These are phyloP conservation scores for Scaptomyza caliginosa DNA, from an alignment of 2,888 invertebrate species.

Conservation along the genomic window DNA sequence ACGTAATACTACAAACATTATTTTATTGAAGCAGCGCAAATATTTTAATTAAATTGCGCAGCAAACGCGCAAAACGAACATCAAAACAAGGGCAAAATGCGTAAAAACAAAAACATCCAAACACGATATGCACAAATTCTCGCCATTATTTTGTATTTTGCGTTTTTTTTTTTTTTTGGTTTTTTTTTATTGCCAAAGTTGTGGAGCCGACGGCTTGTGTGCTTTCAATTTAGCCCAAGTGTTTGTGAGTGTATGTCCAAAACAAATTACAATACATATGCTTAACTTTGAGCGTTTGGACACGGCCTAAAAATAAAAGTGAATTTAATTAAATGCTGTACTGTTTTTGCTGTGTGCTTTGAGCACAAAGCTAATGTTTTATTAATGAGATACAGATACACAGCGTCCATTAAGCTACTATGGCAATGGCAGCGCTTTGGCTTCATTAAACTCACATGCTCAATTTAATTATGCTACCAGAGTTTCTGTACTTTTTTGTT, in stretches of 20 bases:
- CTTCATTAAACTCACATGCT: background rate
- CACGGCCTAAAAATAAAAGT: slow-evolving; percentile 23
- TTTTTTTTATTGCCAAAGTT: slow-evolving; percentile 30
- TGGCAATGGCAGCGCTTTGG: background rate
- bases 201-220: slow-evolving; percentile 53
- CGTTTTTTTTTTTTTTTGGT: slow-evolving; percentile 2
- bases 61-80: slow-evolving; percentile 32
- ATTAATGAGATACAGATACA: slow-evolving; percentile 34
- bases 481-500: background rate
- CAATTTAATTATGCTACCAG: background rate
- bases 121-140: slow-evolving; percentile 34
- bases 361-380: slow-evolving; percentile 29
- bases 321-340: slow-evolving; percentile 41
- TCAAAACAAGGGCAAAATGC: slow-evolving; percentile 13
- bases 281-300: slow-evolving; percentile 8
- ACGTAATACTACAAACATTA: slow-evolving; percentile 47
- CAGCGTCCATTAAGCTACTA: background rate
- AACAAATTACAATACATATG: slow-evolving; percentile 36
- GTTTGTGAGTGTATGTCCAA: slow-evolving; percentile 13
- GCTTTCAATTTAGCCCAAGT: slow-evolving; percentile 60
- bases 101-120: slow-evolving; percentile 21
- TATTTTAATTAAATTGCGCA: slow-evolving; percentile 71
- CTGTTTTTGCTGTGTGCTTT: background rate
- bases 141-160: slow-evolving; percentile 29
- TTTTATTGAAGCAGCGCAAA: slow-evolving; percentile 24